Conservation (phyloP, 1,140 invertebrate genomes). For the Mizuhopecten yessoensis region DNA sequence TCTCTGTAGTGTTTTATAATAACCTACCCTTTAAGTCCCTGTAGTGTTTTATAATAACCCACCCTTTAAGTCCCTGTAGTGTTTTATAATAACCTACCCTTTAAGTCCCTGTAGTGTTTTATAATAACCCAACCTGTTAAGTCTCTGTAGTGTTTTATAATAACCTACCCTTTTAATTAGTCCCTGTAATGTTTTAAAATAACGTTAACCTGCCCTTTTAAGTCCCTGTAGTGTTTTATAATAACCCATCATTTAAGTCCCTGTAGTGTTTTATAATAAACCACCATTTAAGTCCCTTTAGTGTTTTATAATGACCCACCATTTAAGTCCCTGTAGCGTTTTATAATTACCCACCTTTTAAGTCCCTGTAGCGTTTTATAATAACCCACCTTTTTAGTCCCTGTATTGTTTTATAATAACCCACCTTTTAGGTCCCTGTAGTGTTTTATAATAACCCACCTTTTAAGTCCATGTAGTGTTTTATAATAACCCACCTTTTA, state of each 20-base stretch:
- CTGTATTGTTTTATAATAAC: constrained; percentile 10
- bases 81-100: constrained; percentile 2
- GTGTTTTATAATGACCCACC: constrained; percentile 8
- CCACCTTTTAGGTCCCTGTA: not conserved
- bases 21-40: not conserved
- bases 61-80: not conserved
- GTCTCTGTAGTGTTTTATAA: constrained; percentile 13
- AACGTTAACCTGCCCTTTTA: not conserved
- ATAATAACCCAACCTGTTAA: not conserved
- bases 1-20: constrained; percentile 12
- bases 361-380: constrained; percentile 10
- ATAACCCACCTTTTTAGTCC: not conserved
- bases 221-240: constrained; percentile 20
- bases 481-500: constrained; percentile 10
- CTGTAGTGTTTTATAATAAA: constrained; percentile 30
- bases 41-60: constrained; percentile 37
- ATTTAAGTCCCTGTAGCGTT: not conserved
- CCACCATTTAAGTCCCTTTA: not conserved
- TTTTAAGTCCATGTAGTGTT: constrained; percentile 12
- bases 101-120: constrained; percentile 22
- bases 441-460: constrained; percentile 8
- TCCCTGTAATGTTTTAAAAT: not conserved
- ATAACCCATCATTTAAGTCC: not conserved
- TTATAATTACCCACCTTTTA: constrained; percentile 10
- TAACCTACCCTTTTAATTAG: constrained; percentile 2